Evolutionary conservation across 2,113 vertebrate genomes (phyloP).

Genomic region (Strigops habroptila): DNA sequence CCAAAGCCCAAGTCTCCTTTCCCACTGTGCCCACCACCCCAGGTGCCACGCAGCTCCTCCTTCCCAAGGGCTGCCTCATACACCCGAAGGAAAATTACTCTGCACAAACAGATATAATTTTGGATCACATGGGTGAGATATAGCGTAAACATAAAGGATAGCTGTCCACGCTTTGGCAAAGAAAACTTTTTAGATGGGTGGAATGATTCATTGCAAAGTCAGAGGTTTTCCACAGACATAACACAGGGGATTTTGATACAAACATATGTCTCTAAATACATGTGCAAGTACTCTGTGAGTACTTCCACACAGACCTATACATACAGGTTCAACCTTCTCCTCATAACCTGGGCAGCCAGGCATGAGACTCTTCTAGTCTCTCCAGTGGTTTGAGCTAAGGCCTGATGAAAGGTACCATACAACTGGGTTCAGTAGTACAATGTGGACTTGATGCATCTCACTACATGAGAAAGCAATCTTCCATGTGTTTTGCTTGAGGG

Average conservation of each 20-base stretch:
- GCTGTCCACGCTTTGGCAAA: not conserved
- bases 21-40: not conserved
- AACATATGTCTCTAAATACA: fast-evolving
- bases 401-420: not conserved
- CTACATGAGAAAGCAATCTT: not conserved
- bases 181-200: not conserved
- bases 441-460: fast-evolving
- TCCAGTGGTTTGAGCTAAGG: not conserved
- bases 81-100: not conserved
- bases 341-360: not conserved
- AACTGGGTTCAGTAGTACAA: not conserved
- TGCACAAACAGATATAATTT: not conserved
- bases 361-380: not conserved
- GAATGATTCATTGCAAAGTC: not conserved
- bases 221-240: not conserved
- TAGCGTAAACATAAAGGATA: not conserved
- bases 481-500: not conserved
- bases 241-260: not conserved
- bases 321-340: not conserved
- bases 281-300: not conserved
- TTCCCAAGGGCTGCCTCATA: not conserved
- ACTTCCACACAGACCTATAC: not conserved
- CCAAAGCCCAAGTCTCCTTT: fast-evolving
- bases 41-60: fast-evolving
- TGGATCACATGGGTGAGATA: not conserved